Base-by-base conservation (phyloP, 1,140 invertebrate genomes). In the Agrypnia vestita region DNA sequence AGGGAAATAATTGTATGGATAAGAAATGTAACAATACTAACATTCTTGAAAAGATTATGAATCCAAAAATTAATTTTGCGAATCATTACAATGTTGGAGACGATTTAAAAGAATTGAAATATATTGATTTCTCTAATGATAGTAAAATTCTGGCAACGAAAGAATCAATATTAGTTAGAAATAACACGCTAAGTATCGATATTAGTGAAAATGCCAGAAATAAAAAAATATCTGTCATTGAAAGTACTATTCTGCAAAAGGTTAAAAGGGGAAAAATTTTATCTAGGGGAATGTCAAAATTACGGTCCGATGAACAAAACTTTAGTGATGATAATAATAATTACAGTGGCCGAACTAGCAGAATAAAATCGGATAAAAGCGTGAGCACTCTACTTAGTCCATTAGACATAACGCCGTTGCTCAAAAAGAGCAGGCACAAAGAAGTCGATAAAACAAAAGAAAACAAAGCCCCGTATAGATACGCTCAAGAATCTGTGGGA, bases 331-430 rank as follows among this genome's bases (percentile, higher is more conserved):
- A 76, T n/a, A 35, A 35, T 8, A 51, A 76, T 8, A 51, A 76
- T 55, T 78, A 59, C 64, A 67, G 51, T 9, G 47, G 9, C 21
- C 67, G 46, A 59, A 25, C 11, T 12, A 46, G 67, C 19, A 44
- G 64, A 59, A 61, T 64, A 17, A 69, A 80, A 17, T 55, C 79
- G 11, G 78, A 76, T 17, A 79, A 82, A 55, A 61, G 81, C 43
- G 43, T 82, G 0, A 82, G 81, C 75, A 82, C 81, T 12, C 62
- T 82, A 7, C 69, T 82, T 13, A 67, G 78, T 17, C 81, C 81
- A 4, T 15, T 82, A 12, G 81, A 82, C 51, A 19, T 82, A 13
- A 78, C 78, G 7, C 76, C 81, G 17, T 55, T 82, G 13, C 47
- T 82, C 13, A 75, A 74, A 19, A 79, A 79, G 71, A 76, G 55